Conservation (phyloP, 2,888 invertebrate species). For the Drosophila mayaguana region DNA sequence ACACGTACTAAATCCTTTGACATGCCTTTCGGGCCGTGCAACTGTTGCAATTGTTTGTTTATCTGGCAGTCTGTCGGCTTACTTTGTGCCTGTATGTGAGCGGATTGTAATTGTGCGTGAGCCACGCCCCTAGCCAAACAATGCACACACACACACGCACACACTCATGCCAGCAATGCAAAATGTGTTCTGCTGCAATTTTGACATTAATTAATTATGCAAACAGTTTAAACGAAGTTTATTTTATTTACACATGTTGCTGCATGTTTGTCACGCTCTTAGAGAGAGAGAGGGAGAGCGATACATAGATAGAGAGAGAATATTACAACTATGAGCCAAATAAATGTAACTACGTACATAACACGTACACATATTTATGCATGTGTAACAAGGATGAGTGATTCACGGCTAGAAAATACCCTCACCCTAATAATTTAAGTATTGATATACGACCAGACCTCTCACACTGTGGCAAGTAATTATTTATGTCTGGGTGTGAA, state of each 20-base stretch:
- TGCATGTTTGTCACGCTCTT: conserved; percentile 38
- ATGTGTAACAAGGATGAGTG: not conserved
- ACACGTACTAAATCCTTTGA: conserved; percentile 28
- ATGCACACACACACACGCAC: not conserved
- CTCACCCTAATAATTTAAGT: not conserved
- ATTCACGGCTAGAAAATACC: not conserved
- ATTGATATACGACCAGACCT: too few relatives aligned
- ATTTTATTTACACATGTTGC: conserved; percentile 78
- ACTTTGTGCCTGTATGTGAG: conserved; percentile 14
- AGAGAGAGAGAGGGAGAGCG: not conserved
- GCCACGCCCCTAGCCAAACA: conserved; percentile 7
- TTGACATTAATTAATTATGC: conserved; percentile 77
- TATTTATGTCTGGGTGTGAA: not conserved
- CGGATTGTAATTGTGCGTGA: conserved; percentile 42
- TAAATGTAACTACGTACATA: conserved; percentile 38
- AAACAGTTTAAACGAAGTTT: conserved; percentile 77
- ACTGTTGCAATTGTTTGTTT: conserved; percentile 47
- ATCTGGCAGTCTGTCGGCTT: conserved; percentile 29
- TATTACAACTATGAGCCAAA: conserved; percentile 21
- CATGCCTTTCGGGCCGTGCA: conserved; percentile 19
- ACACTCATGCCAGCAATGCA: not conserved
- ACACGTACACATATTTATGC: not conserved
- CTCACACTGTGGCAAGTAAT: not conserved
- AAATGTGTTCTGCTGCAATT: conserved; percentile 36
- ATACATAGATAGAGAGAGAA: not conserved